These are phyloP conservation scores for Phrynocephalus versicolor DNA, from an alignment of 2,113 vertebrate genomes.

Conservation along the genomic window DNA sequence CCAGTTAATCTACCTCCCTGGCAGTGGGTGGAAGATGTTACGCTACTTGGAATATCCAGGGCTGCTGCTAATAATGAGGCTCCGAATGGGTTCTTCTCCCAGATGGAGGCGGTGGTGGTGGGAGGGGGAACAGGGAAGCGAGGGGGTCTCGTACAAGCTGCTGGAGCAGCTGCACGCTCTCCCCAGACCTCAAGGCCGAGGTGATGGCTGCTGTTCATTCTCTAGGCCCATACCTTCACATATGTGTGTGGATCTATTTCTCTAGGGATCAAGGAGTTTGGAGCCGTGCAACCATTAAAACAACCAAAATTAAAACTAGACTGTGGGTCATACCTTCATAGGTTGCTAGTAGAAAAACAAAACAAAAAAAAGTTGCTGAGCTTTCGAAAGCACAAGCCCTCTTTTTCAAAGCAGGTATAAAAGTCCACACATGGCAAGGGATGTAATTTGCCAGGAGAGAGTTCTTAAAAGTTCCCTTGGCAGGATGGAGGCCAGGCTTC, in stretches of 20 bases:
- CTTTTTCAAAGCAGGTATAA: too few relatives aligned
- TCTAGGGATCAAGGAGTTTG: not conserved
- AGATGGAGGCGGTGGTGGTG: not conserved
- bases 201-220: not conserved
- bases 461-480: too few relatives aligned
- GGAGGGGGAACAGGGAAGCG: not conserved
- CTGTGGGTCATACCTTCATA: too few relatives aligned
- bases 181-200: not conserved
- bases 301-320: too few relatives aligned
- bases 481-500: too few relatives aligned
- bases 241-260: not conserved
- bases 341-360: too few relatives aligned
- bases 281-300: too few relatives aligned
- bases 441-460: too few relatives aligned
- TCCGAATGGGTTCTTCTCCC: constrained; percentile 15
- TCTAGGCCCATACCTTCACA: not conserved
- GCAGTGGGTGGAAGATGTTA: constrained; percentile 10
- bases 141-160: not conserved
- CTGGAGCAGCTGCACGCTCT: not conserved
- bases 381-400: too few relatives aligned
- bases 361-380: too few relatives aligned
- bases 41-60: constrained; percentile 7
- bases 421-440: too few relatives aligned
- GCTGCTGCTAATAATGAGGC: constrained; percentile 16
- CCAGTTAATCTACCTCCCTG: constrained; percentile 30